A percentile compares a stretch with the other conserved stretches of the same genome.
Evolutionary conservation across 2,797 vertebrate genomes (phyloP).

Genomic region (Triplophysa bombifrons): DNA sequence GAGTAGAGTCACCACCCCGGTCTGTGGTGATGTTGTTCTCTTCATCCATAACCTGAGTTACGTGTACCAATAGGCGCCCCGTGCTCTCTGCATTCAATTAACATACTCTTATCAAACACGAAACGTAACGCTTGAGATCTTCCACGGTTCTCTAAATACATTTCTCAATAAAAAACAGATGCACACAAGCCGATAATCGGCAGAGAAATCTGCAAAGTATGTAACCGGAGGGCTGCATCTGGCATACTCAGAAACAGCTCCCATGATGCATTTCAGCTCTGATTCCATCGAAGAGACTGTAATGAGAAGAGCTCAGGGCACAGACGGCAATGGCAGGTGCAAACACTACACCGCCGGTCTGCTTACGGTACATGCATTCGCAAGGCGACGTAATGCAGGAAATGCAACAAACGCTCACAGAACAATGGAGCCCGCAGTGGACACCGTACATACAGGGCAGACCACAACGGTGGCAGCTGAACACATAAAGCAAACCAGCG

Average conservation of each 20-base stretch:
- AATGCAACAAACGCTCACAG: constrained; percentile 16
- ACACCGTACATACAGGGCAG: background rate
- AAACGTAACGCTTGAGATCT: background rate
- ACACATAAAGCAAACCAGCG: constrained; percentile 37
- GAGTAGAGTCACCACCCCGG: constrained; percentile 17
- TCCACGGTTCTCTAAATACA: background rate
- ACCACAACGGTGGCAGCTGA: constrained; percentile 29
- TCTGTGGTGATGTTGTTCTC: constrained; percentile 10
- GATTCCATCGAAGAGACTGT: constrained; percentile 20
- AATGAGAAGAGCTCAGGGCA: constrained; percentile 5
- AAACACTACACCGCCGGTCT: constrained; percentile 26
- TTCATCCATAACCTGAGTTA: constrained; percentile 33
- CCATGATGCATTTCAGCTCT: constrained; percentile 18
- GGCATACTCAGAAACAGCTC: constrained; percentile 14
- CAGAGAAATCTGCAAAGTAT: constrained; percentile 13
- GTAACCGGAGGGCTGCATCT: background rate
- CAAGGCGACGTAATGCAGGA: constrained; percentile 5
- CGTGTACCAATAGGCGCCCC: constrained; percentile 3
- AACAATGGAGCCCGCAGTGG: constrained; percentile 41
- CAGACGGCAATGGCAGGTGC: constrained; percentile 13
- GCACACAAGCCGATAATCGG: background rate
- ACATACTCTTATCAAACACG: constrained; percentile 58
- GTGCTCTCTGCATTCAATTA: background rate
- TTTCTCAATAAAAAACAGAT: background rate
- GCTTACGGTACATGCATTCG: background rate